Conservation (phyloP, 2,888 invertebrate species). For the Harmothoe impar region DNA sequence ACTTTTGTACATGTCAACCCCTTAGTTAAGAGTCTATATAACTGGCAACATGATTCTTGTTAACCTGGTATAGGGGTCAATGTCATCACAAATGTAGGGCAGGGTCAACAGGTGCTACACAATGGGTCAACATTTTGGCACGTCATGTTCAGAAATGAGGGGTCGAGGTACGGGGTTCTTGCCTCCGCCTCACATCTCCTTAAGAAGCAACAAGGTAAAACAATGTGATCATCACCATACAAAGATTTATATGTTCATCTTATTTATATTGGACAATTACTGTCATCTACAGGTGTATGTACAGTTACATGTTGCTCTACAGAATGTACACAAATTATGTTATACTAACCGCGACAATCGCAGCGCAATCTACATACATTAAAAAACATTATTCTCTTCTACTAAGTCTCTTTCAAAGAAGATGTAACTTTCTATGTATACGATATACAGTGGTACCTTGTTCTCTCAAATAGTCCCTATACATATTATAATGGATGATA, state of each 20-base stretch:
- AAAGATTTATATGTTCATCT: not conserved
- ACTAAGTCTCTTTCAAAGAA: no score
- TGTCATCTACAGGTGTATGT: not conserved
- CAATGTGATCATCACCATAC: not conserved
- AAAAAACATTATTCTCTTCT: no score
- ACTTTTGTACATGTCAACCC: no score
- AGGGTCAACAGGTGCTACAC: not conserved
- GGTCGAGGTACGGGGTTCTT: not conserved
- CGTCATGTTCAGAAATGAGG: not conserved
- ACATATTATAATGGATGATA: no score
- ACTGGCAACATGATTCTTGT: no score
- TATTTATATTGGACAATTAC: not conserved
- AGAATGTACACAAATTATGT: not conserved
- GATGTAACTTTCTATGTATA: no score
- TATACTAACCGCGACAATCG: not conserved
- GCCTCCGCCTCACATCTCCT: not conserved
- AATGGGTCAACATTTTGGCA: constrained; percentile 45
- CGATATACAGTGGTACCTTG: no score
- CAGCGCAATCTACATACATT: not conserved
- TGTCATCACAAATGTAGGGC: constrained; percentile 20
- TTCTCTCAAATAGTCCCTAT: no score
- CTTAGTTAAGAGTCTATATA: no score
- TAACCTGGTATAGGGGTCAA: no score
- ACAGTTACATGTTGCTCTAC: not conserved
- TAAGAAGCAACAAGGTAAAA: constrained; percentile 20